Evolutionary conservation across 2,888 invertebrate genomes (phyloP).

Genomic region (Meiosimyza decipiens): DNA sequence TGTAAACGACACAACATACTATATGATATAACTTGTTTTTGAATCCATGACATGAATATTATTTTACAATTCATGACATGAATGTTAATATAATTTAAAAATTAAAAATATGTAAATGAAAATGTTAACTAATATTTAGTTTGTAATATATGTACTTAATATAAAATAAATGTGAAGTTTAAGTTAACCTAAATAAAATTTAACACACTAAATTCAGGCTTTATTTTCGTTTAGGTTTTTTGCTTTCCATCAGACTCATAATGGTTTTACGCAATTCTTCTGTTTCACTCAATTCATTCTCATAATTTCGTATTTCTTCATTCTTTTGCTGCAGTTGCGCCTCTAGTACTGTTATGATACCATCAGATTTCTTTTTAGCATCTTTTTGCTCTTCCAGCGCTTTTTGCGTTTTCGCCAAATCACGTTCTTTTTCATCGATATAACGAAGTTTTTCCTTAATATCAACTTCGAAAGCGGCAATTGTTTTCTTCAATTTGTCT

Average conservation of each 20-base stretch:
- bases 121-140: constrained; percentile 45
- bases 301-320: constrained; percentile 60
- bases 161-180: constrained; percentile 24
- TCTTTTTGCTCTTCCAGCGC: constrained; percentile 62
- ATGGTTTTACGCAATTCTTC: constrained; percentile 65
- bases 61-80: no score
- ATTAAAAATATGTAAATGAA: constrained; percentile 21
- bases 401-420: constrained; percentile 59
- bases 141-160: constrained; percentile 27
- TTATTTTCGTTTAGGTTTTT: constrained; percentile 62
- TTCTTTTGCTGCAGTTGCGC: constrained; percentile 63
- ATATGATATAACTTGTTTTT: neutral
- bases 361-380: constrained; percentile 61
- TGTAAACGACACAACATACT: neutral
- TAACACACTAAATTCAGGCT: neutral
- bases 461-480: constrained; percentile 59
- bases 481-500: constrained; percentile 62
- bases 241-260: constrained; percentile 65
- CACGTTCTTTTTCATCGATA: constrained; percentile 61
- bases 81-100: neutral
- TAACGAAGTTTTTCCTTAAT: constrained; percentile 59
- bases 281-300: constrained; percentile 62
- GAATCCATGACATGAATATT: no score
- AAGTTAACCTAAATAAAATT: constrained; percentile 27
- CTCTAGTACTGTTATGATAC: constrained; percentile 61